Conservation (phyloP, 2,797 vertebrate genomes). For the Silurus aristotelis region DNA sequence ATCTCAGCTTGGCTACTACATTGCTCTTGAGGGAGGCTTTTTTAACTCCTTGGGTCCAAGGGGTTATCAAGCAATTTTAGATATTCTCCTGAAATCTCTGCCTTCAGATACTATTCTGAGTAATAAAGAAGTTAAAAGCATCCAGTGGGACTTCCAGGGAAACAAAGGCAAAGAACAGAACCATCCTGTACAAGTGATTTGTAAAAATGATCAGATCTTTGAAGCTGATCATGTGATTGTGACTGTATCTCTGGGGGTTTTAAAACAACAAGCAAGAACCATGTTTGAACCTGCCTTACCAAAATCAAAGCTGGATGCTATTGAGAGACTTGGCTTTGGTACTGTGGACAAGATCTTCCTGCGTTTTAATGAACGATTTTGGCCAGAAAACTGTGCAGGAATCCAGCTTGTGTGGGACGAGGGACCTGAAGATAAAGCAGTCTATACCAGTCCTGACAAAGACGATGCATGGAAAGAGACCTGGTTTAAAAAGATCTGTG, state of each 20-base stretch:
- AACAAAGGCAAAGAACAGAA: neutral
- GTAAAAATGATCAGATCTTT: constrained; percentile 61
- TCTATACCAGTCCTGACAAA: constrained; percentile 45
- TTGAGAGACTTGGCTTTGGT: constrained; percentile 64
- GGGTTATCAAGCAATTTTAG: constrained; percentile 64
- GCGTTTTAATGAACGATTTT: constrained; percentile 63
- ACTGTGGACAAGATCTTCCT: constrained; percentile 68
- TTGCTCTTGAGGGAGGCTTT: constrained; percentile 62
- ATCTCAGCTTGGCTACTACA: constrained; percentile 59
- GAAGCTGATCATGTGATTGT: constrained; percentile 67
- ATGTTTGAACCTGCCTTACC: constrained; percentile 65
- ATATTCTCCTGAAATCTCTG: constrained; percentile 56
- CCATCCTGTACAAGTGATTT: constrained; percentile 57
- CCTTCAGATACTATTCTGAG: constrained; percentile 53
- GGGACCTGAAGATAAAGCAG: constrained; percentile 60
- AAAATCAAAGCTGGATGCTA: constrained; percentile 58
- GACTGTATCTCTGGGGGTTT: constrained; percentile 63
- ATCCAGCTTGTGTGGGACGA: constrained; percentile 66
- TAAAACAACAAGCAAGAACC: constrained; percentile 56
- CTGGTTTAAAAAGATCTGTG: constrained; percentile 69
- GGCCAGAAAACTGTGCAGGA: constrained; percentile 65
- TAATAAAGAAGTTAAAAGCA: constrained; percentile 54
- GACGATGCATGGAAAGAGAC: constrained; percentile 56
- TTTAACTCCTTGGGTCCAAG: constrained; percentile 63
- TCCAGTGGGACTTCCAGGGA: constrained; percentile 56